Percentiles rank a stretch among this genome's conserved stretches.
Evolutionary conservation across 1,140 invertebrate genomes (phyloP).

Genomic region (Cydia amplana): DNA sequence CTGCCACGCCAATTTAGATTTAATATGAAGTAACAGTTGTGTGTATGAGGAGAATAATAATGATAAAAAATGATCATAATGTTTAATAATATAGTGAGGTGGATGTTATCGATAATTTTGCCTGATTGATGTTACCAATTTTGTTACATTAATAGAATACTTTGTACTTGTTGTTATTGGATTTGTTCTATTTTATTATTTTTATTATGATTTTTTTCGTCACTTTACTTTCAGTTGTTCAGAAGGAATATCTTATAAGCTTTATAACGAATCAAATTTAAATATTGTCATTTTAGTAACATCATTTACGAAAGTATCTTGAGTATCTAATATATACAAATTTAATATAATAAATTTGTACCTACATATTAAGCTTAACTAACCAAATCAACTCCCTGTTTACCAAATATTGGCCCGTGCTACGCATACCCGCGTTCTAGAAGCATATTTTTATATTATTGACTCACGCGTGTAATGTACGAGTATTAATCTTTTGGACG

Average conservation of each 20-base stretch:
- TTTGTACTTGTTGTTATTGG: neutral
- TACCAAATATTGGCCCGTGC: too few relatives aligned
- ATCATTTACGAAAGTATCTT: too few relatives aligned
- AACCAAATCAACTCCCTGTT: too few relatives aligned
- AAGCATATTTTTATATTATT: neutral
- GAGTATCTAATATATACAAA: too few relatives aligned
- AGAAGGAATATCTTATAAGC: too few relatives aligned
- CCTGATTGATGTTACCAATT: conserved; percentile 11
- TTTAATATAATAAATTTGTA: too few relatives aligned
- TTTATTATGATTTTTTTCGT: neutral
- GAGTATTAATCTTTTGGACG: too few relatives aligned
- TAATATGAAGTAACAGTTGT: conserved; percentile 2
- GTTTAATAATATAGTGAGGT: conserved; percentile 23
- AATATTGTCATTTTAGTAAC: too few relatives aligned
- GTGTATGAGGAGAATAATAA: neutral
- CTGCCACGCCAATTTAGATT: conserved; percentile 18
- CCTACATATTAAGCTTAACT: too few relatives aligned
- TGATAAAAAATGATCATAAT: conserved; percentile 25
- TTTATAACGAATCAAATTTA: too few relatives aligned
- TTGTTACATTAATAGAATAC: conserved; percentile 10
- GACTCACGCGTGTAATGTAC: neutral
- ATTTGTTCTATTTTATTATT: neutral
- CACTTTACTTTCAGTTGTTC: neutral
- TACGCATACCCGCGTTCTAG: neutral
- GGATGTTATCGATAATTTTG: conserved; percentile 9